These are phyloP conservation scores for Hystrix cristata DNA, from an alignment of 2,113 vertebrate genomes.

Conservation along the genomic window DNA sequence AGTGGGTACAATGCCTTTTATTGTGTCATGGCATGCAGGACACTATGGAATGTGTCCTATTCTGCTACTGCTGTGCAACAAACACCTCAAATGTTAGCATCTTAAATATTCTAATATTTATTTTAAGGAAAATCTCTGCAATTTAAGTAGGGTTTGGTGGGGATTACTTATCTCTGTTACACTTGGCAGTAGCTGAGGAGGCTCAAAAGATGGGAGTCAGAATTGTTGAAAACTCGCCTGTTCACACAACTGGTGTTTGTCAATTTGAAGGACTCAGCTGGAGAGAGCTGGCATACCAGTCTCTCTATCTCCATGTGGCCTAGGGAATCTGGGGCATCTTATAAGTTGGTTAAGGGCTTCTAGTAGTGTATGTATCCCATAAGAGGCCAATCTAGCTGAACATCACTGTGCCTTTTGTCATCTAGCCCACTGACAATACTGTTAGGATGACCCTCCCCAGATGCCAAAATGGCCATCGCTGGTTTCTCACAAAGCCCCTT, in stretches of 20 bases:
- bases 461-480: too few species aligned
- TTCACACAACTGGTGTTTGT: background rate
- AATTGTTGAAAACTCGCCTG: too few species aligned
- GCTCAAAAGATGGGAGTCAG: too few species aligned
- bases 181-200: background rate
- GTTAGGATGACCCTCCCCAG: too few species aligned
- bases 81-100: background rate
- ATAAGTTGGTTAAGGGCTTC: background rate
- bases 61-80: background rate
- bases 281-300: background rate
- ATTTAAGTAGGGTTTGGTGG: background rate
- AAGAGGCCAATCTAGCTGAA: background rate
- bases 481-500: too few species aligned
- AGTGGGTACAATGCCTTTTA: background rate
- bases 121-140: background rate
- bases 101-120: background rate
- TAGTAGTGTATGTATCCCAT: accelerated
- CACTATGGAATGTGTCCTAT: too few species aligned
- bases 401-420: background rate
- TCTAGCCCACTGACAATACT: background rate
- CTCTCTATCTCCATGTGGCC: background rate
- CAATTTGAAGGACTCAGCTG: too few species aligned
- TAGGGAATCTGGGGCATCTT: background rate
- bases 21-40: background rate
- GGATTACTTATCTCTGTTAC: background rate